Evolutionary conservation across 2,113 vertebrate species (phyloP).

Genomic region (Leucosticte australis): DNA sequence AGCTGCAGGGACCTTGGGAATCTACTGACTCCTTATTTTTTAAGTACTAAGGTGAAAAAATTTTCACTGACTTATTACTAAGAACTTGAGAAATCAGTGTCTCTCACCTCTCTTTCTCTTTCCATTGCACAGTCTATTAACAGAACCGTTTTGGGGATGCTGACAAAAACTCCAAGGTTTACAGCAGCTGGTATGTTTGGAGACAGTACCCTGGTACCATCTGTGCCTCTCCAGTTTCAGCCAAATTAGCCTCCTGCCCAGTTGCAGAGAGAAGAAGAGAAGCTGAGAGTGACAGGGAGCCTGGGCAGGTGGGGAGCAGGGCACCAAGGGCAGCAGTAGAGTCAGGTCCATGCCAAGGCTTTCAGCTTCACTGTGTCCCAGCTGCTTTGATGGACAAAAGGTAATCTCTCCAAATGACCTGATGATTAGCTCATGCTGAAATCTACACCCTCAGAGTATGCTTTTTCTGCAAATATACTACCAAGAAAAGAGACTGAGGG

Average conservation of each 20-base stretch:
- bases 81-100: not conserved
- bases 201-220: not conserved
- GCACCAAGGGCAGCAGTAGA: not conserved
- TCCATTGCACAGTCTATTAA: not conserved
- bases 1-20: not conserved
- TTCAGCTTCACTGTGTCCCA: not conserved
- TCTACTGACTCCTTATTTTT: not conserved
- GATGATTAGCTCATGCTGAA: not conserved
- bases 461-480: not conserved
- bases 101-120: not conserved
- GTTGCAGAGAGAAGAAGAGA: not conserved
- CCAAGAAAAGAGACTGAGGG: not conserved
- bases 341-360: not conserved
- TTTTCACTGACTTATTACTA: not conserved
- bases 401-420: not conserved
- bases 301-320: not conserved
- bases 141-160: not conserved
- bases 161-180: not conserved
- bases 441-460: not conserved
- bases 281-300: not conserved
- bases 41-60: not conserved
- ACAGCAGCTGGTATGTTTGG: constrained; percentile 29
- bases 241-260: constrained; percentile 6
- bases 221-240: constrained; percentile 12
- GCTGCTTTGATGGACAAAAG: not conserved